Evolutionary conservation across 2,113 vertebrate genomes (phyloP), one percentile per base, ranked within the genome.

Genomic region (Elephas maximus): DNA sequence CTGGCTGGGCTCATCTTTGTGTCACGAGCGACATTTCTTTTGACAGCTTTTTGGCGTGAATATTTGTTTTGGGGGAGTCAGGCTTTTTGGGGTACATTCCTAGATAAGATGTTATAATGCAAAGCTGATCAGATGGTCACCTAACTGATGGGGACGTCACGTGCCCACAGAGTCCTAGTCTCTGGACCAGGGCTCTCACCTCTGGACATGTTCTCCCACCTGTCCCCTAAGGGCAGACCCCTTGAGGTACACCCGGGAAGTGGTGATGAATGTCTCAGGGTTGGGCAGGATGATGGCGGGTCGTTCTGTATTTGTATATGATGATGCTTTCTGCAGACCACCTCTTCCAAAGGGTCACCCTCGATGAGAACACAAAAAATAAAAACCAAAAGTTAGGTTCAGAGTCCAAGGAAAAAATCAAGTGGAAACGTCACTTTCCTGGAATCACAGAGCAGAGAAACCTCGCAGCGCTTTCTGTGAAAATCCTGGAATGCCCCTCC

Each of bases 171-270:
- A 10, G 26, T 2, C 33, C 82, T n/a, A 3, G 11, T n/a, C 48
- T 48, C 48, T 9, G 48, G 7, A 48, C 48, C 48, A 48, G 3
- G 48, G 48, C 48, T 11, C 57, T 65, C n/a, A n/a, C n/a, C 63
- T 37, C 28, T 1, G 8, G n/a, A n/a, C n/a, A n/a, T 69, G 73
- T 1, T 14, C 30, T 48, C 62, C 8, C 1, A 11, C n/a, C 28
- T n/a, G 14, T 17, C 41, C 73, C 33, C 53, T 0, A 1, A 48
- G 0, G 4, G 15, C 12, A 57, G 11, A 17, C 15, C 53, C 11
- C 53, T 15, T 12, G 15, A 57, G 53, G 53, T 57, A 9, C 11
- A 12, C 21, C 18, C 3, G 21, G n/a, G 82, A 37, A 48, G n/a
- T n/a, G 7, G 28, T 4, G 45, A 26, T 4, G 28, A 18, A 18